These are phyloP conservation scores for Melanogrammus aeglefinus DNA, from an alignment of 2,797 vertebrate species.

Conservation along the genomic window DNA sequence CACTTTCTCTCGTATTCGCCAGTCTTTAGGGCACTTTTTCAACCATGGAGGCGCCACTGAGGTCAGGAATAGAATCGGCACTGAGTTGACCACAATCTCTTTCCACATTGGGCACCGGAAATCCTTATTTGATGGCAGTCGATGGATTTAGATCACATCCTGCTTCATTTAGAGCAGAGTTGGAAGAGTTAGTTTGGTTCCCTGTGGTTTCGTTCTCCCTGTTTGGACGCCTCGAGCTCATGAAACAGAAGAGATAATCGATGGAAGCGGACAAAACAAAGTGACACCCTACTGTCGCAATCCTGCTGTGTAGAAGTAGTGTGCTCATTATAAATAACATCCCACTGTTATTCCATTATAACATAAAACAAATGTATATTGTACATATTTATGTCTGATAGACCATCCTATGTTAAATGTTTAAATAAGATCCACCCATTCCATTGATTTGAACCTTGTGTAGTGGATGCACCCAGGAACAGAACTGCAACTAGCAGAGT, in stretches of 20 bases:
- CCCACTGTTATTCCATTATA: neutral
- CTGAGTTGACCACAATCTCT: neutral
- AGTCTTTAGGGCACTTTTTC: too few species aligned
- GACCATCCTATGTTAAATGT: neutral
- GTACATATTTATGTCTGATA: neutral
- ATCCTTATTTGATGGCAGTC: neutral
- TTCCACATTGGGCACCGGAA: neutral
- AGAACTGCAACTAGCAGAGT: neutral
- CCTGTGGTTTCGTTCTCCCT: neutral
- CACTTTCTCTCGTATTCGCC: too few species aligned
- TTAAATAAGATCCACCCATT: neutral
- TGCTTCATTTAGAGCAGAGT: neutral
- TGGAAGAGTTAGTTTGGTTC: neutral
- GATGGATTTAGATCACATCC: neutral
- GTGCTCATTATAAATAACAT: neutral
- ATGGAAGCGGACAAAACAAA: neutral
- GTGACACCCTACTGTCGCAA: neutral
- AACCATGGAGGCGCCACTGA: neutral
- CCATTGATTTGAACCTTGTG: neutral
- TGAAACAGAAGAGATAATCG: neutral
- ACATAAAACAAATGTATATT: neutral
- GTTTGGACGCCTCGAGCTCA: neutral
- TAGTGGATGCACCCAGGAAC: neutral
- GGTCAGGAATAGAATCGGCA: neutral
- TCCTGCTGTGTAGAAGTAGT: neutral